Conservation (phyloP, 2,113 vertebrate species). For the Siniperca chuatsi region DNA sequence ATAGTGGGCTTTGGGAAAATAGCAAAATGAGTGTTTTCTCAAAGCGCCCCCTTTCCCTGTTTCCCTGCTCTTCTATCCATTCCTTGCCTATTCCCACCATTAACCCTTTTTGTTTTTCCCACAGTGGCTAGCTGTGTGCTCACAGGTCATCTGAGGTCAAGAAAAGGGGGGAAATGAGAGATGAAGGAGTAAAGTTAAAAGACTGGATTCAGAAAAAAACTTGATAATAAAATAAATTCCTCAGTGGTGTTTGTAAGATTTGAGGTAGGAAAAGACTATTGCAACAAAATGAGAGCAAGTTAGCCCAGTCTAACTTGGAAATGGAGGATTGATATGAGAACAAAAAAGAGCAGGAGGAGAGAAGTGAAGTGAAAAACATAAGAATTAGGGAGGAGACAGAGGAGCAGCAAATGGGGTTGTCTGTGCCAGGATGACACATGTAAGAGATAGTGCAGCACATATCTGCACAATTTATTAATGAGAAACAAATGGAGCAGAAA, state of each 20-base stretch:
- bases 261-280: conserved; percentile 10
- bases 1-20: conserved; percentile 70
- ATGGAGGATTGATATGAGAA: not conserved
- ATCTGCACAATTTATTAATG: not conserved
- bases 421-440: conserved; percentile 18
- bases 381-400: conserved; percentile 10
- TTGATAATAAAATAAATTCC: conserved; percentile 62
- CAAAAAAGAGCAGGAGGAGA: conserved; percentile 1
- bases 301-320: not conserved
- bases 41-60: conserved; percentile 54
- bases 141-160: conserved; percentile 62
- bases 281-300: not conserved
- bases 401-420: not conserved
- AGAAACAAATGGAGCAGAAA: conserved; percentile 28
- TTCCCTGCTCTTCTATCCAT: conserved; percentile 41
- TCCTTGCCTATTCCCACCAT: conserved; percentile 39
- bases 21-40: conserved; percentile 72
- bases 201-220: conserved; percentile 21
- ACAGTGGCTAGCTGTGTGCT: conserved; percentile 68
- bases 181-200: conserved; percentile 41
- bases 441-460: conserved; percentile 16
- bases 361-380: conserved; percentile 4
- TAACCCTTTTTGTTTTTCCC: conserved; percentile 68
- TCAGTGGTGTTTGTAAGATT: conserved; percentile 35
- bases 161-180: conserved; percentile 21